phyloP scores from a whole-genome alignment of 2,797 vertebrate genomes.

The Pterois miles region DNA sequence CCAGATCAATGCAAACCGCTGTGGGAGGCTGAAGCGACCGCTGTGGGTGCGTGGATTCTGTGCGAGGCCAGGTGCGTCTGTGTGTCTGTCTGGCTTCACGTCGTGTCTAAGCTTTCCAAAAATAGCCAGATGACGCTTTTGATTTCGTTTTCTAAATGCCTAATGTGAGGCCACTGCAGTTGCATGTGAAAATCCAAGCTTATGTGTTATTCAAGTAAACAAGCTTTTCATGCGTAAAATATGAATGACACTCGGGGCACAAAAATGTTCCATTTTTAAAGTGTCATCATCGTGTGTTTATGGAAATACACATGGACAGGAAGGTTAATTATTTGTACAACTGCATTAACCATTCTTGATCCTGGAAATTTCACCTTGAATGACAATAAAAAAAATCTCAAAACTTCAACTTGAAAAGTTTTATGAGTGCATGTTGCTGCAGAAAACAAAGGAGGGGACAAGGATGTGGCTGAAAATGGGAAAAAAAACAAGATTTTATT shows the following conservation, averaged over 20 bases:
- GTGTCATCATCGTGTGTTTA: neutral
- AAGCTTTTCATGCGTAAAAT: conserved; percentile 4
- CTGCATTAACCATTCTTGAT: conserved; percentile 12
- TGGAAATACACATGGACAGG: neutral
- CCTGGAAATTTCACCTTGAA: conserved; percentile 16
- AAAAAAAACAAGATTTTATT: neutral
- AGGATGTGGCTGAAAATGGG: neutral
- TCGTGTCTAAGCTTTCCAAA: conserved; percentile 2
- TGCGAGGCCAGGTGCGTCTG: conserved; percentile 8
- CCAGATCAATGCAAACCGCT: conserved; percentile 12
- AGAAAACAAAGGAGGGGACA: neutral
- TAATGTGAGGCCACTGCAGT: neutral
- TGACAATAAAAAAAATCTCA: neutral
- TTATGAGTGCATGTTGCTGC: neutral
- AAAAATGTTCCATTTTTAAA: neutral
- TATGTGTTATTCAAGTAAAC: neutral
- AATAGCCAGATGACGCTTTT: neutral
- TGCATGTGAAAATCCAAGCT: neutral
- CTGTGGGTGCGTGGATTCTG: neutral
- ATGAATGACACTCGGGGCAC: neutral
- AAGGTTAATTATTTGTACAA: conserved; percentile 28
- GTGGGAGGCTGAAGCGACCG: conserved; percentile 22
- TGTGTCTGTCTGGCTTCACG: neutral
- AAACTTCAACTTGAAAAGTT: neutral
- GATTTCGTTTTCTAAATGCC: neutral